phyloP scores from a whole-genome alignment of 2,113 vertebrate genomes.

The Ifrita kowaldi region DNA sequence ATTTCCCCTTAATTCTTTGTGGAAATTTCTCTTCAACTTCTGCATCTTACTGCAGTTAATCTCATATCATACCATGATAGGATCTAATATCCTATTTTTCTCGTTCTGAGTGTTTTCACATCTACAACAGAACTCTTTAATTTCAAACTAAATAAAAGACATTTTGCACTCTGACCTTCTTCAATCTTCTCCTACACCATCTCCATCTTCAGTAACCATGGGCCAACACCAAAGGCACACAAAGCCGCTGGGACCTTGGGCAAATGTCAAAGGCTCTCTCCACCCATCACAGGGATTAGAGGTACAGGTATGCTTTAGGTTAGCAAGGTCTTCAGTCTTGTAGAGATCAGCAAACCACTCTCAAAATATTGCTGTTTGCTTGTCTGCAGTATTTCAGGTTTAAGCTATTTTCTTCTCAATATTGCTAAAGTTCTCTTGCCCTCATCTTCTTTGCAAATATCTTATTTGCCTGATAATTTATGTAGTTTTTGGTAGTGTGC shows the following conservation, averaged over 20 bases:
- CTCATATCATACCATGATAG: not conserved
- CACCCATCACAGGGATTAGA: accelerated
- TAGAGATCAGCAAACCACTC: not conserved
- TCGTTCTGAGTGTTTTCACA: not conserved
- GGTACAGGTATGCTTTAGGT: not conserved
- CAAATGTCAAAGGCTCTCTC: not conserved
- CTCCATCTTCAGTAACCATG: not conserved
- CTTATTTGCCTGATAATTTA: not conserved
- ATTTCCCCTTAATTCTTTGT: not conserved
- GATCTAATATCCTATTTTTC: not conserved
- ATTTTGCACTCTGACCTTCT: not conserved
- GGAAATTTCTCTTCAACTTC: not conserved
- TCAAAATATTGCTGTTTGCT: not conserved
- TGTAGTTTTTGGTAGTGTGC: not conserved
- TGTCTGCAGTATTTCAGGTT: not conserved
- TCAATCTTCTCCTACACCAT: not conserved
- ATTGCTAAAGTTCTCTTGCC: not conserved
- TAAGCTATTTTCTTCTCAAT: not conserved
- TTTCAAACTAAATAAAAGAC: not conserved
- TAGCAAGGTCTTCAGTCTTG: accelerated
- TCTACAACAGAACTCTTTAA: not conserved
- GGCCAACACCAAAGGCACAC: not conserved
- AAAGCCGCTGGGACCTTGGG: not conserved
- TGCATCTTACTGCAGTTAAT: not conserved
- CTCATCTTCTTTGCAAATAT: not conserved